Evolutionary conservation across 2,113 vertebrate species (phyloP), one percentile per base, ranked within the genome.

Genomic region (Onychostruthus taczanowskii): DNA sequence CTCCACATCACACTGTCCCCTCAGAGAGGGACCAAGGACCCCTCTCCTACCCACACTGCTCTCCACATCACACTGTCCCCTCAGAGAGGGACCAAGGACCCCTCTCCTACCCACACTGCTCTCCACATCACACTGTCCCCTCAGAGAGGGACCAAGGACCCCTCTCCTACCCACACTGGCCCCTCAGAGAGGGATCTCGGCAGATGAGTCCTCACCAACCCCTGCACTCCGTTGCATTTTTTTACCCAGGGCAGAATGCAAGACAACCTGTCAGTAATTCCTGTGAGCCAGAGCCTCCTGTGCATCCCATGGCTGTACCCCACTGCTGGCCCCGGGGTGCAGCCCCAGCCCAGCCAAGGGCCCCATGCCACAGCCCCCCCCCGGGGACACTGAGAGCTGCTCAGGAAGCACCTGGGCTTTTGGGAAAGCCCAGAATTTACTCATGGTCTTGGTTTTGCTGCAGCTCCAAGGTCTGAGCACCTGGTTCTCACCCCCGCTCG

Each of bases 311-410:
- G 31, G 46, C 77, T 16, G 22, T 13, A 69, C 20, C 30, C 46
- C 46, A 27, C 30, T 61, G 53, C 28, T 31, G 19, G 37, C 27
- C 44, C 31, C 1, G 0, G 31, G 31, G 19, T 39, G 37, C 55
- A 59, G 55, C 14, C 17, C 13, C 10, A 3, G 47, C 2, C 8
- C 3, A 6, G 21, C 6, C 37, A 37, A 50, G 22, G 30, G 37
- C 9, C n/a, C 64, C 2, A 1, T 0, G 0, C 39, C 61, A 43
- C 14, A 50, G 24, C 5, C 19, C 33, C 37, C 26, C 21, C 7
- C 5, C 2, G 21, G 37, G 67, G 37, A 62, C 64, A 58, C 44
- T 0, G 0, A 44, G 43, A 16, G 6, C 56, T 62, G 28, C 19
- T 5, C 55, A 76, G 72, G 70, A 83, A 63, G 56, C 7, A 46